These are phyloP conservation scores for Rhinophrynus dorsalis DNA, from an alignment of 2,797 vertebrate species.

Conservation along the genomic window DNA sequence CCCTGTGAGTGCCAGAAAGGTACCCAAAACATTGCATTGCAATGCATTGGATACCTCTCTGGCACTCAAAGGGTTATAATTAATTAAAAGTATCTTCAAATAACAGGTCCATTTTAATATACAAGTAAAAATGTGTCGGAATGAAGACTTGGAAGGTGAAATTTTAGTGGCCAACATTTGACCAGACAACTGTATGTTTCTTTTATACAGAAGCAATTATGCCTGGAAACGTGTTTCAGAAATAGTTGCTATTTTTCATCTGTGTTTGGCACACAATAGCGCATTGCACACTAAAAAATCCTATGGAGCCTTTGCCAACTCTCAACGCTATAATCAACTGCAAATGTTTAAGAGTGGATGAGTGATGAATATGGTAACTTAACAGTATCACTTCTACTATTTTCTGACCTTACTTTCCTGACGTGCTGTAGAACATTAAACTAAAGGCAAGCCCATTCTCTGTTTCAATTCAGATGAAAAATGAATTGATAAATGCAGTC, in stretches of 20 bases:
- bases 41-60: no score
- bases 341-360: constrained; percentile 71
- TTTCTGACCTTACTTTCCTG: constrained; percentile 52
- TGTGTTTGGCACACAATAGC: constrained; percentile 50
- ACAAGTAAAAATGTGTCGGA: constrained; percentile 26
- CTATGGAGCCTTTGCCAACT: constrained; percentile 54
- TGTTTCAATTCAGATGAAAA: constrained; percentile 26
- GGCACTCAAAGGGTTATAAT: no score
- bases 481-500: constrained; percentile 46
- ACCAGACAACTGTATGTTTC: background rate
- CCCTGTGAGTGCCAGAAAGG: no score
- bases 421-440: constrained; percentile 53
- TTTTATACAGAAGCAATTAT: constrained; percentile 35
- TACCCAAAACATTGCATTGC: no score
- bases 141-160: constrained; percentile 16
- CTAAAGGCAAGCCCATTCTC: constrained; percentile 38
- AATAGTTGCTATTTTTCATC: constrained; percentile 50
- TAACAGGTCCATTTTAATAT: no score
- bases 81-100: no score
- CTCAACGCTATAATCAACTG: constrained; percentile 63
- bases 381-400: constrained; percentile 51
- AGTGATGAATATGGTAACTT: constrained; percentile 62
- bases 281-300: constrained; percentile 40
- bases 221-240: constrained; percentile 47
- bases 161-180: constrained; percentile 3